A percentile compares a stretch with the other conserved stretches of the same genome.
Conservation (phyloP, 2,888 invertebrate species). For the Thyatira batis region DNA sequence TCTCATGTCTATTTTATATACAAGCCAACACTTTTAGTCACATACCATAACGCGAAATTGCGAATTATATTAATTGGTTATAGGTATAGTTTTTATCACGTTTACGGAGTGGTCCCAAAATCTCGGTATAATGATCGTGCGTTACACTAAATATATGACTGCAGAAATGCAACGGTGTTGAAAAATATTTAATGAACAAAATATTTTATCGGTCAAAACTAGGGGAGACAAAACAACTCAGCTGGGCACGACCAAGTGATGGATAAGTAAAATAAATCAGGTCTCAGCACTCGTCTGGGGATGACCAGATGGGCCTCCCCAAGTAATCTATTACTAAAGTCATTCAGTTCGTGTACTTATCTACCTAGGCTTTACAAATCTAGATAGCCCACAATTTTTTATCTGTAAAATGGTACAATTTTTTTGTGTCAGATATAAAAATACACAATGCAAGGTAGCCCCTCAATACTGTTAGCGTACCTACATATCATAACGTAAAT, state of each 20-base stretch:
- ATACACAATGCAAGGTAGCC: background rate
- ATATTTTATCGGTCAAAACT: conserved; percentile 53
- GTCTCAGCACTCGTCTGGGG: conserved; percentile 58
- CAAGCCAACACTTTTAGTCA: background rate
- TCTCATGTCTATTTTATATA: conserved; percentile 19
- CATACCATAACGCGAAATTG: background rate
- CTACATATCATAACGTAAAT: background rate
- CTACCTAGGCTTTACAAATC: conserved; percentile 13
- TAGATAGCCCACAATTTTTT: background rate
- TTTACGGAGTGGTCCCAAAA: background rate
- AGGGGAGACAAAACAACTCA: conserved; percentile 67
- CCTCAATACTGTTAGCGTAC: too few species aligned
- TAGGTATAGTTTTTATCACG: too few species aligned
- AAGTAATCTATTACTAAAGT: conserved; percentile 55
- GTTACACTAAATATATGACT: too few species aligned
- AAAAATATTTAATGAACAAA: conserved; percentile 21
- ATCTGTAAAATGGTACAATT: background rate
- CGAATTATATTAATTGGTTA: background rate
- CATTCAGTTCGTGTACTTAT: conserved; percentile 49
- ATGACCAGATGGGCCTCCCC: conserved; percentile 62
- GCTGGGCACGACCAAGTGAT: conserved; percentile 66
- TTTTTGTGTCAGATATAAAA: conserved; percentile 8
- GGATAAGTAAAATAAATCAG: conserved; percentile 77
- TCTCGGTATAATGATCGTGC: too few species aligned
- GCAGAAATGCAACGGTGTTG: conserved; percentile 20